These are phyloP conservation scores for Pitta sordida DNA, from an alignment of 2,113 vertebrate species.

Conservation along the genomic window DNA sequence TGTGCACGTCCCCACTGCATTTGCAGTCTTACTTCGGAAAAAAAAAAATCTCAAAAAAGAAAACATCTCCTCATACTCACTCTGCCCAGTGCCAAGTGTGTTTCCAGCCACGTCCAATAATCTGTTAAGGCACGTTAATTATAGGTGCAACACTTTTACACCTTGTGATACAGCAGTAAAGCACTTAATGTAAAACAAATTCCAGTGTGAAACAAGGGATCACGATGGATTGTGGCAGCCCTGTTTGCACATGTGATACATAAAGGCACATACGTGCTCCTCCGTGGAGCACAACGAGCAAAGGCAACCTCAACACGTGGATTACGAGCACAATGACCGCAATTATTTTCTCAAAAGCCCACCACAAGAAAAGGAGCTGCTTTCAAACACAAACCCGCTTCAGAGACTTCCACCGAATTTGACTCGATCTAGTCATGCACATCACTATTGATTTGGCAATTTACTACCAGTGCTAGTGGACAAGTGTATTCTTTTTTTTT, in stretches of 20 bases:
- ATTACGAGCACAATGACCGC: not conserved
- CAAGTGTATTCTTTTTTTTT: rapidly evolving
- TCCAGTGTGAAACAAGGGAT: not conserved
- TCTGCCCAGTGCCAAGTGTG: not conserved
- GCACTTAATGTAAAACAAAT: not conserved
- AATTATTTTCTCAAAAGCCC: not conserved
- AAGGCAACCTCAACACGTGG: not conserved
- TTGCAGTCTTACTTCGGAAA: not conserved
- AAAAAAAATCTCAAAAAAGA: slow-evolving; percentile 7
- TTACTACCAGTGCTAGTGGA: not conserved
- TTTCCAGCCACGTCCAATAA: not conserved
- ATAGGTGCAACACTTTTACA: not conserved
- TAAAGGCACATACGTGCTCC: not conserved
- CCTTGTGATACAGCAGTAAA: slow-evolving; percentile 9
- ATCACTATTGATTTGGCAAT: not conserved
- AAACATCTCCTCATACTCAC: not conserved
- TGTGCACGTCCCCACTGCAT: not conserved
- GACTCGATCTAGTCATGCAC: not conserved
- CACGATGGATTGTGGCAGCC: not conserved
- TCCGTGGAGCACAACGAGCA: not conserved
- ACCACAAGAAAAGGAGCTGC: not conserved
- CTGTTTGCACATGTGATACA: not conserved
- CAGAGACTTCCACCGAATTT: not conserved
- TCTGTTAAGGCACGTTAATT: not conserved
- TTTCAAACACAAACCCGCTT: not conserved